Percentiles rank a stretch among this genome's conserved stretches.
Evolutionary conservation across 2,888 invertebrate genomes (phyloP).

Genomic region (Hyposoter didymator): DNA sequence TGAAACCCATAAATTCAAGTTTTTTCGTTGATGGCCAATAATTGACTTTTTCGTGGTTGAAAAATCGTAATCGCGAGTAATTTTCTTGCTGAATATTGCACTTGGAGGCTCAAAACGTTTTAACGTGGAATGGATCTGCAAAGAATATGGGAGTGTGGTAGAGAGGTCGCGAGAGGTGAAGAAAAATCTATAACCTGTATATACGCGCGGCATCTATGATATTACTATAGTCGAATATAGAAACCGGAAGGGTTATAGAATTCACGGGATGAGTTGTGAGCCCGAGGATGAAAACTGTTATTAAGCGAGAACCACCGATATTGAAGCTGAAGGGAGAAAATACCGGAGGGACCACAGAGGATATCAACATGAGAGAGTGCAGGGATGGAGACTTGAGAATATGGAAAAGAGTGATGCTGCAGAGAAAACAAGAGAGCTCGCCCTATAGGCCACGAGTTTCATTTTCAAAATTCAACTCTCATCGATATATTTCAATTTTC

Average conservation of each 20-base stretch:
- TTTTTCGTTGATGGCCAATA: neutral
- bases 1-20: neutral
- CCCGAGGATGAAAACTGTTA: slow-evolving; percentile 57
- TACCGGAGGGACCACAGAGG: slow-evolving; percentile 5
- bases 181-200: slow-evolving; percentile 3
- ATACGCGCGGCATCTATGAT: neutral
- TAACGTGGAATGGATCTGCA: neutral
- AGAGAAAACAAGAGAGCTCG: slow-evolving; percentile 3
- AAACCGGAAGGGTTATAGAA: slow-evolving; percentile 49
- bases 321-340: slow-evolving; percentile 48
- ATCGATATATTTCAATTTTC: neutral
- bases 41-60: neutral
- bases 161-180: slow-evolving; percentile 1
- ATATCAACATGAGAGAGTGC: slow-evolving; percentile 3
- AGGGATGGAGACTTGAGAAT: slow-evolving; percentile 1
- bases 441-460: slow-evolving; percentile 9
- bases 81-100: slow-evolving; percentile 46
- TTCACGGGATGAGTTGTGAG: slow-evolving; percentile 36
- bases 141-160: slow-evolving; percentile 9
- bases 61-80: neutral
- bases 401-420: slow-evolving; percentile 12
- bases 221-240: slow-evolving; percentile 7
- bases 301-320: slow-evolving; percentile 63
- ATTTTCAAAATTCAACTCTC: neutral
- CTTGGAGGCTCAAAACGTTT: slow-evolving; percentile 21